Evolutionary conservation across 2,888 invertebrate genomes (phyloP).

Genomic region (Ecdyonurus torrentis): DNA sequence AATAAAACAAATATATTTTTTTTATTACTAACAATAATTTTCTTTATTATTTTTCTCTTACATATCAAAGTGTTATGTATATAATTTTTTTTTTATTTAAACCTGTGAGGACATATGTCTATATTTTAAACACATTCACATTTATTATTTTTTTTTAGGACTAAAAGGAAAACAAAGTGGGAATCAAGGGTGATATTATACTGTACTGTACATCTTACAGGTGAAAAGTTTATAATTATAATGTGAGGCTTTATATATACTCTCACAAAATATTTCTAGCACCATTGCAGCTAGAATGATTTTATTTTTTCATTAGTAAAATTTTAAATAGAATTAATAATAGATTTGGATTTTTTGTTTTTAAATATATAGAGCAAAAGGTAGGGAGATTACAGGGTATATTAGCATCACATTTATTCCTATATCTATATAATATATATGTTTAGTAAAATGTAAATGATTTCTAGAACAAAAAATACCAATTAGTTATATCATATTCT

Average conservation of each 20-base stretch:
- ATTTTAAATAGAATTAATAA: not conserved
- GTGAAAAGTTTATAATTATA: too few species aligned
- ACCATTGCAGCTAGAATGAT: not conserved
- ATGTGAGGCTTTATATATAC: not conserved
- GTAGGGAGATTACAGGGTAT: not conserved
- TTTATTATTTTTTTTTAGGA: not conserved
- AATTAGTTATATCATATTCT: too few species aligned
- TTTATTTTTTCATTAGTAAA: not conserved
- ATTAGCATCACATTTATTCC: not conserved
- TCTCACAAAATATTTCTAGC: not conserved
- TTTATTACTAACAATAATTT: not conserved
- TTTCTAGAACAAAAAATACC: too few species aligned
- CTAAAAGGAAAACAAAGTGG: not conserved
- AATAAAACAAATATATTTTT: not conserved
- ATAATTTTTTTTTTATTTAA: too few species aligned
- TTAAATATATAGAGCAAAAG: not conserved
- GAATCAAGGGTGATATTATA: too few species aligned
- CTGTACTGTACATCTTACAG: not conserved
- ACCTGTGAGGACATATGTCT: not conserved
- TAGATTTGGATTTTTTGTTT: too few species aligned
- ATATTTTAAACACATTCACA: not conserved
- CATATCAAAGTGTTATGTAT: not conserved
- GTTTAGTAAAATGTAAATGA: not conserved
- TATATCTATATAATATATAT: not conserved
- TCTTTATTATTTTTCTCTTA: not conserved